Base-by-base conservation (phyloP, 2,113 vertebrate genomes). In the Pelecanus crispus region DNA sequence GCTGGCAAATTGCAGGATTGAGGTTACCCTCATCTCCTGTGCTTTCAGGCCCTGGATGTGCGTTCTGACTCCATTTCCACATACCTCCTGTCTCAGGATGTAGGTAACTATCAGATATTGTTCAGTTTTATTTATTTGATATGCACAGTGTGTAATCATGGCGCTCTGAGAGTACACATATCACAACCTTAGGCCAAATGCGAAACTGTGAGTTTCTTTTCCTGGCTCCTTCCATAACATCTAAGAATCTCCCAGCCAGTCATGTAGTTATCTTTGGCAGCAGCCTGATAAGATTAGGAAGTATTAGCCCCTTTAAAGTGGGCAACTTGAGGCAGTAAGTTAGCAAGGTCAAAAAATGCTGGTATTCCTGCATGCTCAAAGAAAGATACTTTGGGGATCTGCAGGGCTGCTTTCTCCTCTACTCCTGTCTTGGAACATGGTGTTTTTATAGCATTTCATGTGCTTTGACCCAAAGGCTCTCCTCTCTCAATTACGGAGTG, bases 221-320 rank as follows among this genome's bases (percentile, higher is more conserved):
- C 36, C 40, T 24, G 84, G 31, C 18, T 88, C 19, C 40, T 17
- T 59, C 34, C 67, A 9, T 34, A 80, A 66, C 49, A 58, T 82
- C 49, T 89, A 36, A 85, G 66, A 58, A 56, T 91, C 62, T 85
- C 32, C 40, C 55, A 90, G 84, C 20, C 66, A 86, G 74, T 75
- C n/a, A 11, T 88, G 66, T 91, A 80, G 86, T 94, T 90, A 88
- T 91, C 91, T 93, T 91, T 26, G 72, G 86, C 86, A 94, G 80
- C 68, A 86, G 86, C 38, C 61, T 89, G 93, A 88, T 96, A 52
- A 93, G 79, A 93, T 96, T 93, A 92, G 81, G 58, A 90, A 80
- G 71, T 63, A 88, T 95, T 94, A 91, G 62, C 58, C 74, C 81
- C 71, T 94, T 81, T 94, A 91, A 94, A 94, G 62, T 88, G 74